Conservation (phyloP, 1,140 invertebrate genomes). For the Bombyx mori region ASM3026992v2 NC_085112.1:4189501-4190000, state of each 20-base stretch:
- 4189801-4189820: too few species aligned
- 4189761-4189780: too few species aligned
- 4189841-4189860: constrained; percentile 47
- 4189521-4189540: too few species aligned
- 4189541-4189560: background rate
- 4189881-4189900: constrained; percentile 12
- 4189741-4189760: too few species aligned
- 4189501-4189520: too few species aligned
- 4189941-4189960: constrained; percentile 52
- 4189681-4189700: constrained; percentile 12
- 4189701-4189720: constrained; percentile 40
- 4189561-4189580: constrained; percentile 30
- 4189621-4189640: too few species aligned
- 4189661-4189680: too few species aligned
- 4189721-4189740: constrained; percentile 31
- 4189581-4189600: background rate
- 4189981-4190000: constrained; percentile 32
- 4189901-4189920: constrained; percentile 44
- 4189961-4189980: constrained; percentile 20
- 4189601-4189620: too few species aligned
- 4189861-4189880: constrained; percentile 41
- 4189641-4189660: background rate
- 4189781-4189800: too few species aligned
- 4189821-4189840: constrained; percentile 8
- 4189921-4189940: constrained; percentile 29